These are phyloP conservation scores for Sardina pilchardus DNA, from an alignment of 2,113 vertebrate genomes.

Conservation along the genomic window DNA sequence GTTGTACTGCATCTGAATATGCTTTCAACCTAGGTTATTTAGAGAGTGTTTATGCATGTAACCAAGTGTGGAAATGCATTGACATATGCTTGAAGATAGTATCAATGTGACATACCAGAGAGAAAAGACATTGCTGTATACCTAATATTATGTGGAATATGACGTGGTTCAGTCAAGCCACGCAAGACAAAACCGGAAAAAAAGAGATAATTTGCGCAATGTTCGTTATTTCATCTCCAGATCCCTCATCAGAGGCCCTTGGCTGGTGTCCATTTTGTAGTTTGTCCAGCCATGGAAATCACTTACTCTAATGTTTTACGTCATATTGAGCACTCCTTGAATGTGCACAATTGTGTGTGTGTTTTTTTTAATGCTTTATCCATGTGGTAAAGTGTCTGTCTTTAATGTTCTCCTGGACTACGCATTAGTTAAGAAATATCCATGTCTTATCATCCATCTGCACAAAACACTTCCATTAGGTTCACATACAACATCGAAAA, in stretches of 20 bases:
- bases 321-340: slow-evolving; percentile 1
- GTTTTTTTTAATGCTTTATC: background rate
- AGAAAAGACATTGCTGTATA: slow-evolving; percentile 24
- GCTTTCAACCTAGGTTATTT: slow-evolving; percentile 40
- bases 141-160: background rate
- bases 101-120: slow-evolving; percentile 35
- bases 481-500: background rate
- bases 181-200: background rate
- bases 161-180: background rate
- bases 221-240: background rate
- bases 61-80: slow-evolving; percentile 51
- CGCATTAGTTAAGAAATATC: slow-evolving; percentile 6
- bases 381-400: background rate
- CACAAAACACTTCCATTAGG: slow-evolving; percentile 25
- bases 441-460: slow-evolving; percentile 3
- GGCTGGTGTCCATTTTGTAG: background rate
- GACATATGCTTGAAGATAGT: slow-evolving; percentile 46
- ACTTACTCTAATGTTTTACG: background rate
- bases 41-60: slow-evolving; percentile 64
- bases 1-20: slow-evolving; percentile 22
- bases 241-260: background rate
- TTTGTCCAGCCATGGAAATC: background rate
- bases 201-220: background rate
- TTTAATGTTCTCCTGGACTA: background rate
- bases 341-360: slow-evolving; percentile 17